Evolutionary conservation across 2,888 invertebrate species (phyloP).

Genomic region (Agrotis ipsilon): DNA sequence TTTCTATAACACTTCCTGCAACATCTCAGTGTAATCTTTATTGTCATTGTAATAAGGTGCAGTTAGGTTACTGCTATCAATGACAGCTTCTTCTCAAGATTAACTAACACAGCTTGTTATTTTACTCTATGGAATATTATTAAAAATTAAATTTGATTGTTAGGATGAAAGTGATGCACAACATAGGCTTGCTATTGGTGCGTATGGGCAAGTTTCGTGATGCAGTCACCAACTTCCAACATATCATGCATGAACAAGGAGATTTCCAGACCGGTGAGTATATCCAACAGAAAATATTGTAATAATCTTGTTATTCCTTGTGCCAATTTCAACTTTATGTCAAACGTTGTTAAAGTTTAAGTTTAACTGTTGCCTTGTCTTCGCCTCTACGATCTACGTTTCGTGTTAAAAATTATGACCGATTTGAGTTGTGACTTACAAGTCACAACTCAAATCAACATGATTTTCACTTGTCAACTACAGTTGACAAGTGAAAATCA

Average conservation of each 20-base stretch:
- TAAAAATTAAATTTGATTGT: conserved; percentile 2
- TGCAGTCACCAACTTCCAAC: conserved; percentile 99
- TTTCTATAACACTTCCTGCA: neutral
- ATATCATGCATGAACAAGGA: conserved; percentile 98
- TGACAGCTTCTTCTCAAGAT: neutral
- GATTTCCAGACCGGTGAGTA: conserved; percentile 94
- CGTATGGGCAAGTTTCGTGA: conserved; percentile 99
- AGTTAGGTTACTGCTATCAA: neutral
- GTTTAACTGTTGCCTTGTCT: neutral
- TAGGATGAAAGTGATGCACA: conserved; percentile 99
- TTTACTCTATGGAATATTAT: neutral
- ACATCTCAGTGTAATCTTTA: neutral
- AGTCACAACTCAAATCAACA: too few species aligned
- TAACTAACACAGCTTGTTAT: neutral
- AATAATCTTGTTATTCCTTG: neutral
- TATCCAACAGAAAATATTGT: neutral
- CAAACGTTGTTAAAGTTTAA: neutral
- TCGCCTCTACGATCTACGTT: neutral
- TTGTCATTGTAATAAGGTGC: neutral
- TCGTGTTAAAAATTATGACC: too few species aligned
- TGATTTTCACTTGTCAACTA: too few species aligned
- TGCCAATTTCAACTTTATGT: neutral
- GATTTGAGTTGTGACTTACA: too few species aligned
- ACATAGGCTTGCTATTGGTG: conserved; percentile 98
- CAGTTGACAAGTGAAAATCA: too few species aligned